phyloP scores from a whole-genome alignment of 2,797 vertebrate genomes.

The Sebastes vulpes region DNA sequence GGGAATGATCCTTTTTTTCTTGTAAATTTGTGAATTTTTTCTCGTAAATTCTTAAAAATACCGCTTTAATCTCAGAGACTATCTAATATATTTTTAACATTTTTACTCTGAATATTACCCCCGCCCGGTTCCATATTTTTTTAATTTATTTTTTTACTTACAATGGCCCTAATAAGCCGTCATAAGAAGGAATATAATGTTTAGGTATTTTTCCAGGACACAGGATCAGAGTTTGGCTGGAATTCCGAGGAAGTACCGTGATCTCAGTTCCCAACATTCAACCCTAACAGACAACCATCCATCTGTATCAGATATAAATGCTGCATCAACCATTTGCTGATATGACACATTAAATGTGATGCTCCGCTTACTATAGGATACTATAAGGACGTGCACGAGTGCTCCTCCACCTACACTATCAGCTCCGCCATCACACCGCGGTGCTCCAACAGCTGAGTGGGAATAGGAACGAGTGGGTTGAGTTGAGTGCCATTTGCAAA shows the following conservation, averaged over 20 bases:
- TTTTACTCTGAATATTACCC: too few relatives aligned
- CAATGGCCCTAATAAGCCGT: not conserved
- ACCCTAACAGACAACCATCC: not conserved
- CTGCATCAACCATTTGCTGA: constrained; percentile 43
- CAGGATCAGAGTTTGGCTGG: not conserved
- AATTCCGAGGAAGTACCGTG: not conserved
- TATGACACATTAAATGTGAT: constrained; percentile 55
- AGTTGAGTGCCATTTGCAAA: constrained; percentile 57
- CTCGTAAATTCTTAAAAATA: not conserved
- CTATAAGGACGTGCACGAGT: constrained; percentile 44
- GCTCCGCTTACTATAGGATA: constrained; percentile 51
- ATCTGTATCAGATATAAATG: constrained; percentile 19
- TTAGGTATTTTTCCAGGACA: not conserved
- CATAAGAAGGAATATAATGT: not conserved
- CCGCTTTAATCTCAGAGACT: too few relatives aligned
- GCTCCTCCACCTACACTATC: constrained; percentile 41
- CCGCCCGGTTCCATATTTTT: too few relatives aligned
- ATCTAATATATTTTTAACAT: too few relatives aligned
- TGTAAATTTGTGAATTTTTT: not conserved
- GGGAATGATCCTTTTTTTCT: not conserved
- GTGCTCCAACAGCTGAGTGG: constrained; percentile 46
- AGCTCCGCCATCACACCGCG: constrained; percentile 36
- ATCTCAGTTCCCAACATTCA: not conserved
- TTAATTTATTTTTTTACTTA: too few relatives aligned
- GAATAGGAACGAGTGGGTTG: constrained; percentile 36